A percentile compares a stretch with the other conserved stretches of the same genome.
phyloP scores from a whole-genome alignment of 2,888 invertebrate genomes.

The Pachycephus smyrnensis region DNA sequence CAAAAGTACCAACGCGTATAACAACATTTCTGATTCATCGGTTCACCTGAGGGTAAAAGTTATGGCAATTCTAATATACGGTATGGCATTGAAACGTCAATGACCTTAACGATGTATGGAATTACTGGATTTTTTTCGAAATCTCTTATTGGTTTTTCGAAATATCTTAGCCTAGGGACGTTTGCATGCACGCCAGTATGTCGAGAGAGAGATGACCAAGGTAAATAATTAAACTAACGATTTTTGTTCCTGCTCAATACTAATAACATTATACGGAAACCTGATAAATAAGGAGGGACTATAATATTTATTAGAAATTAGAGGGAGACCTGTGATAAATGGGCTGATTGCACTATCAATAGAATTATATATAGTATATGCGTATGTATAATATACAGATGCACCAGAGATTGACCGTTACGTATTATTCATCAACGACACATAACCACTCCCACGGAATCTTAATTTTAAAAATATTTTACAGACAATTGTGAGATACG shows the following conservation, averaged over 20 bases:
- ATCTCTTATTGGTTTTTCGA: not conserved
- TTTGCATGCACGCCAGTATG: not conserved
- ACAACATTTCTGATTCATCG: not conserved
- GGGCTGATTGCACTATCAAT: not conserved
- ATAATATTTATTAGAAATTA: not conserved
- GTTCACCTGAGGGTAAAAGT: not conserved
- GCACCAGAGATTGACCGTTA: not conserved
- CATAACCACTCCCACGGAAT: not conserved
- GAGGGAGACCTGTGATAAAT: not conserved
- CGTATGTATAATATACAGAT: not conserved
- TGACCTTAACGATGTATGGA: not conserved
- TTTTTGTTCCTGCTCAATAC: not conserved
- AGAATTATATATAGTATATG: not conserved
- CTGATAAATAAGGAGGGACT: not conserved
- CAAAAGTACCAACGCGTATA: not conserved
- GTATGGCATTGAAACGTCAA: not conserved
- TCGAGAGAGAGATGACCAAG: not conserved
- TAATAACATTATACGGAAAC: not conserved
- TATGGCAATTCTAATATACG: not conserved
- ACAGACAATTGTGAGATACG: not conserved
- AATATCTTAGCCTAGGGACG: not conserved
- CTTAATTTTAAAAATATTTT: not conserved
- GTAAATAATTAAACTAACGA: not conserved
- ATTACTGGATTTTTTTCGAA: not conserved
- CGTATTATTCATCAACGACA: not conserved